phyloP scores from a whole-genome alignment of 1,140 invertebrate species.

The Meloidogyne floridensis region DNA sequence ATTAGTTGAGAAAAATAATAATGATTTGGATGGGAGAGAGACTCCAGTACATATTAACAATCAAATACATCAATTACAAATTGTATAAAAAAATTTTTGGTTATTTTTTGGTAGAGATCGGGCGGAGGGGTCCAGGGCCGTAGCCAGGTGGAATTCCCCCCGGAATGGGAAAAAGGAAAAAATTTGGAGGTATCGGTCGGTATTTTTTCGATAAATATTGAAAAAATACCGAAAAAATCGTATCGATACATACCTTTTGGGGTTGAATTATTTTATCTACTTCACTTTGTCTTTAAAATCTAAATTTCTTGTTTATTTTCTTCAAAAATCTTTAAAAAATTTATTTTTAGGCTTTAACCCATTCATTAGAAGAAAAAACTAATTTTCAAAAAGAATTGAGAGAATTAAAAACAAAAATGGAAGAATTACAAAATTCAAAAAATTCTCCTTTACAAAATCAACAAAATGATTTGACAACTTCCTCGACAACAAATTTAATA shows the following conservation, averaged over 20 bases:
- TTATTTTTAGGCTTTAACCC: conserved; percentile 38
- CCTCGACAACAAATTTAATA: background rate
- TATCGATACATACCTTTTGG: too few relatives aligned
- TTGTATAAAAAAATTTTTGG: conserved; percentile 11
- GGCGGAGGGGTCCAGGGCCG: too few relatives aligned
- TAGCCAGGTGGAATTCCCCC: too few relatives aligned
- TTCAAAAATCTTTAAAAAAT: conserved; percentile 20
- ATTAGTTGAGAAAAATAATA: conserved; percentile 20
- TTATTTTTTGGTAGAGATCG: too few relatives aligned
- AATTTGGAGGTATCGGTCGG: too few relatives aligned
- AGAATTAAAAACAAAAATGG: conserved; percentile 32
- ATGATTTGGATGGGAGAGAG: background rate
- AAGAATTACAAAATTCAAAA: conserved; percentile 11
- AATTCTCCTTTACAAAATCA: conserved; percentile 16
- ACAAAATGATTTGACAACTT: conserved; percentile 10
- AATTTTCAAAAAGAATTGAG: conserved; percentile 42
- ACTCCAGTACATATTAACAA: conserved; percentile 26
- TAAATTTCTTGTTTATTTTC: too few relatives aligned
- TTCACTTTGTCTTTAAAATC: too few relatives aligned
- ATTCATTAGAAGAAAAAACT: conserved; percentile 55
- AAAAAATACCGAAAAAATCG: too few relatives aligned
- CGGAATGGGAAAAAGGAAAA: too few relatives aligned
- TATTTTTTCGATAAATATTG: too few relatives aligned
- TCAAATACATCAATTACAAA: conserved; percentile 54
- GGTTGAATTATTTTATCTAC: too few relatives aligned